Evolutionary conservation across 2,888 invertebrate genomes (phyloP), one percentile per base, ranked within the genome.

Genomic region (Keiferia lycopersicella): DNA sequence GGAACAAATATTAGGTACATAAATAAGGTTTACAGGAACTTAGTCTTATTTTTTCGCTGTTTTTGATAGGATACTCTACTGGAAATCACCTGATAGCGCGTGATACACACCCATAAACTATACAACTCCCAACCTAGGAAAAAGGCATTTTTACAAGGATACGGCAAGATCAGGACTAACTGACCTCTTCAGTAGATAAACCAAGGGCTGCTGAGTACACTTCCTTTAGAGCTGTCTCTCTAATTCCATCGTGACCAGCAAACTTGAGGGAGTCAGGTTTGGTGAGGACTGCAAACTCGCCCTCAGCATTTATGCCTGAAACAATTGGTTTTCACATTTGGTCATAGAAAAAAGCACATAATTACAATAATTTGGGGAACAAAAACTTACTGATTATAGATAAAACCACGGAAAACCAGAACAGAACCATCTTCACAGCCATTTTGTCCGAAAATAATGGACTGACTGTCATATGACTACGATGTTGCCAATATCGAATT

Each of bases 181-280:
- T 66, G 86, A 94, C 95, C 87, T 94, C 94, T 80, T 94, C 94
- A n/a, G 94, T 94, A 12, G 96, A 94, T 69, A 95, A 93, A 59
- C 96, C 96, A 68, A 96, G 87, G 61, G 94, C 86, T 64, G 95
- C 95, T n/a, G 94, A 93, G 69, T 94, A 93, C 7, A 96, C 93
- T 81, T 96, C 96, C 76, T 93, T 94, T 1, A 96, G 81, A 3
- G 93, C 83, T 74, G 94, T 95, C 75, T 95, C 94, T 64, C 93
- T 92, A 12, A 95, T 79, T 68, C 91, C 89, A 68, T 93, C 93
- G 68, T 93, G 92, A 64, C 95, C 95, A 73, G 93, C 91, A 83
- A 96, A 96, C 67, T 88, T 84, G 53, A 96, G 85, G 71, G 95
- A 94, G 63, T 93, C 86, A 18, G 96, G 96, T 73, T 93, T 93